These are phyloP conservation scores for Temnothorax curvispinosus DNA, from an alignment of 1,140 invertebrate genomes.

Conservation along the genomic window DNA sequence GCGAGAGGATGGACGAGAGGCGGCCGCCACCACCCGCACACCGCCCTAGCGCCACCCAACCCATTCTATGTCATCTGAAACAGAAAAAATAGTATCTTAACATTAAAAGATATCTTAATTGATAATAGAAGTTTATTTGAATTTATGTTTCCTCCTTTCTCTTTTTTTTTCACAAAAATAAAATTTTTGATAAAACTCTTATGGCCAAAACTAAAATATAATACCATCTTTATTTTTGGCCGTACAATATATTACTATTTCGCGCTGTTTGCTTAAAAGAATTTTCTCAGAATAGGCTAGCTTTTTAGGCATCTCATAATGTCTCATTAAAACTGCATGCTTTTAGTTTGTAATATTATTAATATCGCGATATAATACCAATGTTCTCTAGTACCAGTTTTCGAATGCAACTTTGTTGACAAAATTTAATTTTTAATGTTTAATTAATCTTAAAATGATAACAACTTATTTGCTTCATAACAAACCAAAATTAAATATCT, in stretches of 20 bases:
- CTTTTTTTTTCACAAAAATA: not conserved
- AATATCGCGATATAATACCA: not conserved
- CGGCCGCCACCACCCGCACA: constrained; percentile 84
- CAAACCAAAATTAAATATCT: too few relatives aligned
- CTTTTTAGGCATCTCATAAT: not conserved
- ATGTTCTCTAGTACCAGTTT: too few relatives aligned
- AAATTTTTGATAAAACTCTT: not conserved
- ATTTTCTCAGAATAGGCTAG: not conserved
- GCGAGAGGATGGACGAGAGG: constrained; percentile 84
- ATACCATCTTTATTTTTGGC: not conserved
- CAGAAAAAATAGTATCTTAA: constrained; percentile 69
- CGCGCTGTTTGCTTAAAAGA: not conserved
- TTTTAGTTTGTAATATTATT: not conserved
- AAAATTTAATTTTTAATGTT: too few relatives aligned
- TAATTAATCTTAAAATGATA: too few relatives aligned
- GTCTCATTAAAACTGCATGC: not conserved
- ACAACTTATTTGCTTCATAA: too few relatives aligned
- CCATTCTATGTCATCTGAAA: constrained; percentile 86
- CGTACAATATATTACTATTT: not conserved
- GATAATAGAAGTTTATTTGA: not conserved
- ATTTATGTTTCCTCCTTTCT: not conserved
- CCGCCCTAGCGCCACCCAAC: constrained; percentile 85
- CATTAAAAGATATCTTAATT: not conserved
- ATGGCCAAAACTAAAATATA: not conserved
- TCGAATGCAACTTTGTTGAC: too few relatives aligned